Base-by-base conservation (phyloP, 2,797 vertebrate genomes). In the Lacerta viridis region DNA sequence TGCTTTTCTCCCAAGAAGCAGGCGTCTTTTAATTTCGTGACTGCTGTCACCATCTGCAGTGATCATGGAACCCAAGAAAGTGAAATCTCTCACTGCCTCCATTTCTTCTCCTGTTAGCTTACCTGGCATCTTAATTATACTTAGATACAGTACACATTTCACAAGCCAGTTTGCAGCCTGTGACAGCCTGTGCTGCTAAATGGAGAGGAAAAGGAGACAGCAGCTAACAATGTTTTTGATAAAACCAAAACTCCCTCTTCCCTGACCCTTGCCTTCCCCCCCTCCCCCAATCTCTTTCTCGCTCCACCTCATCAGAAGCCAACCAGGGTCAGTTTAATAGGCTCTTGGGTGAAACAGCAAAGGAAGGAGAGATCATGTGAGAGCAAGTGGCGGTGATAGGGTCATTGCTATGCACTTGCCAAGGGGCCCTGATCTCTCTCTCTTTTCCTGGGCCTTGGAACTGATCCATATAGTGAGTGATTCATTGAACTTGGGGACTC, bases 401-500 rank as follows among this genome's bases (percentile, higher is more conserved):
- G 81, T 83, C 39, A 64, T 83, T 88, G 81, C 80, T 72, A 61
- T 41, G 69, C 33, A 3, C 39, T 74, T 9, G 10, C 77, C 78
- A 69, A n/a, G 43, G n/a, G 64, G 41, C 64, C 33, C 15, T 29
- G 10, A 3, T n/a, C 25, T 29, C 66, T n/a, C 50, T 71, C 3
- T 29, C 50, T 71, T 1, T 29, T 18, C 27, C 82, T 20, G 23
- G 36, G 76, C 66, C 39, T 74, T 79, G 50, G 68, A 80, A 36
- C 69, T 46, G 66, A 89, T 89, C 76, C 68, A 85, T 74, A 50
- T 27, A 27, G 76, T 64, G 76, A 27, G 76, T 64, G 76, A 72
- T 36, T 84, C 68, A 88, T 36, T 84, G 82, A 84, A 74, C 68
- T 50, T 72, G 50, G 66, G 50, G 46, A 72, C 76, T 85, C 76